These are phyloP conservation scores for Acipenser transmontanus DNA, from an alignment of 2,797 vertebrate genomes.

Conservation along the genomic window DNA sequence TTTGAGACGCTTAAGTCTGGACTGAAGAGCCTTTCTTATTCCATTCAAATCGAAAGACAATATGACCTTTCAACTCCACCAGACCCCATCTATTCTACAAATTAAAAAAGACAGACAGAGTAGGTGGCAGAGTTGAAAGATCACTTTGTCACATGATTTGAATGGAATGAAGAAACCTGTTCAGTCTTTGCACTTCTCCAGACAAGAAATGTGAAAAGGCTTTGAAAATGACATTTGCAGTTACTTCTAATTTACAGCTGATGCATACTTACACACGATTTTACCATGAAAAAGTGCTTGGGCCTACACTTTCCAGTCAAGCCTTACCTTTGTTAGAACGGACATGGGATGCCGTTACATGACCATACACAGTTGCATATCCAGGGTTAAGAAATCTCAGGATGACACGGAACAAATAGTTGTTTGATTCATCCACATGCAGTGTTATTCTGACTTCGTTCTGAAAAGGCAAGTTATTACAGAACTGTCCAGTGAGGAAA, in stretches of 20 bases:
- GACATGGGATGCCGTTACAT: constrained; percentile 59
- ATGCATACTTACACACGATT: not conserved
- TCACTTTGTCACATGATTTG: no score
- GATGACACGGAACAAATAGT: constrained; percentile 68
- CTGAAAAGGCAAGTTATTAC: constrained; percentile 67
- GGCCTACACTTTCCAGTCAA: not conserved
- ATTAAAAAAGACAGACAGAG: no score
- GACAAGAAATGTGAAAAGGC: not conserved
- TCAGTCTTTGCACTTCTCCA: no score
- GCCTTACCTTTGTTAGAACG: constrained; percentile 64
- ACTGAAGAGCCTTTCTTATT: no score
- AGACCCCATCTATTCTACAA: no score
- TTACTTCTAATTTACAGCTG: not conserved
- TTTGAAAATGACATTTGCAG: not conserved
- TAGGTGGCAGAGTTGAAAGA: no score
- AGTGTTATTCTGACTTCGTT: constrained; percentile 80
- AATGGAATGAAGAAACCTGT: no score
- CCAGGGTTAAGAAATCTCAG: constrained; percentile 79
- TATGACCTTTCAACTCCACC: no score
- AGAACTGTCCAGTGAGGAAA: constrained; percentile 29
- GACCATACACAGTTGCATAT: constrained; percentile 54
- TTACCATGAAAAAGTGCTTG: not conserved
- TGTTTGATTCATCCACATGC: constrained; percentile 65
- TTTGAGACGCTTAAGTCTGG: no score
- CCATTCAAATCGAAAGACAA: no score